These are phyloP conservation scores for Drosophila bifasciata DNA, from an alignment of 1,140 invertebrate genomes.

Conservation along the genomic window DNA sequence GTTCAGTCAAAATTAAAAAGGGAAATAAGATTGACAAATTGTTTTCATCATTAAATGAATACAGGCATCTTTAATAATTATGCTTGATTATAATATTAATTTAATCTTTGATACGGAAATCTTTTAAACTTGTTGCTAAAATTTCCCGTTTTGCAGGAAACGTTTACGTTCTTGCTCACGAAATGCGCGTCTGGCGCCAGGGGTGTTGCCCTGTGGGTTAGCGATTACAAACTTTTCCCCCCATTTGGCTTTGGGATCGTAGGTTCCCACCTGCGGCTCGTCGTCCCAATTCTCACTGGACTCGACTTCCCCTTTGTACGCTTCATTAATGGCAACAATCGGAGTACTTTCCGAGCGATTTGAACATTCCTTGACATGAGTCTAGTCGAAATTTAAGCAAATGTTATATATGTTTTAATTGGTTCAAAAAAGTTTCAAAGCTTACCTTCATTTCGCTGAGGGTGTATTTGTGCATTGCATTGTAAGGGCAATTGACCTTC, in stretches of 20 bases:
- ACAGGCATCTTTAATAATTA: too few relatives aligned
- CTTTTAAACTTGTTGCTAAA: background rate
- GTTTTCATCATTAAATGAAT: too few relatives aligned
- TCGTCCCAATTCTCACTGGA: conserved; percentile 52
- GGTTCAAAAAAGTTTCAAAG: background rate
- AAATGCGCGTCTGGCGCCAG: conserved; percentile 17
- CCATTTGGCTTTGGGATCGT: conserved; percentile 37
- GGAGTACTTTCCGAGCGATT: background rate
- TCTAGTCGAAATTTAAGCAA: background rate
- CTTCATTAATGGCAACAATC: background rate
- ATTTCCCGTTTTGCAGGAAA: background rate
- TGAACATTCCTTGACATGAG: conserved; percentile 20
- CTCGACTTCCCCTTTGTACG: background rate
- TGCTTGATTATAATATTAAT: too few relatives aligned
- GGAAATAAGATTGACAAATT: too few relatives aligned
- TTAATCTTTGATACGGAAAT: too few relatives aligned
- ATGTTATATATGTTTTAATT: background rate
- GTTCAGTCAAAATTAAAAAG: too few relatives aligned
- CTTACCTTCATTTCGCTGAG: conserved; percentile 21
- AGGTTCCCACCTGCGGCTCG: conserved; percentile 32
- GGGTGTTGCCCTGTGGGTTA: conserved; percentile 11
- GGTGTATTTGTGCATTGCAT: too few relatives aligned
- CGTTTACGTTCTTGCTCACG: conserved; percentile 35
- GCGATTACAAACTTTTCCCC: conserved; percentile 6
- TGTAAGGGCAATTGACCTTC: too few relatives aligned